A percentile compares a stretch with the other conserved stretches of the same genome.
phyloP scores from a whole-genome alignment of 2,113 vertebrate species.

The Pelvicachromis taeniatus region DNA sequence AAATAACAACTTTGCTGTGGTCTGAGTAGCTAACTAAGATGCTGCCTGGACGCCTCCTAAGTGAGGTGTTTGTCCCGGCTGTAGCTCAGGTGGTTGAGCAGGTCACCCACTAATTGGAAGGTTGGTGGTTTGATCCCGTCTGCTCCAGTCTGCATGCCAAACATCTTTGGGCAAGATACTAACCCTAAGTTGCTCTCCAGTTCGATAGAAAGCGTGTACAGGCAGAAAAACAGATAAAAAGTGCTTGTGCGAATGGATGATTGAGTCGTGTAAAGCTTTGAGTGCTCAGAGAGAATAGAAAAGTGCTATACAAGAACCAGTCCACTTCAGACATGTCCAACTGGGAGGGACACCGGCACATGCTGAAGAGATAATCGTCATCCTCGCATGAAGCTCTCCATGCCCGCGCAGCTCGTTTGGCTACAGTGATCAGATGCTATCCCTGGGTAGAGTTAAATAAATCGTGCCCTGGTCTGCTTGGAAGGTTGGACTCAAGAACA shows the following conservation, averaged over 20 bases:
- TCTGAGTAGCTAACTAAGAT: not conserved
- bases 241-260: not conserved
- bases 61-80: not conserved
- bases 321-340: fast-evolving
- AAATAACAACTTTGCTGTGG: no score
- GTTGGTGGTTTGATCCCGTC: no score
- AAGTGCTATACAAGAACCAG: not conserved
- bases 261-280: not conserved
- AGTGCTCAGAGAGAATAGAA: not conserved
- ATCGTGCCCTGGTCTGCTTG: not conserved
- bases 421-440: not conserved
- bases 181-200: no score
- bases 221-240: no score
- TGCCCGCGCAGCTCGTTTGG: not conserved
- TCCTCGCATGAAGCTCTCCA: no score
- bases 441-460: not conserved
- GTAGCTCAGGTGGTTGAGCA: no score
- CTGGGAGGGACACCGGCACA: not conserved
- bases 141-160: no score
- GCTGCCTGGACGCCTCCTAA: not conserved
- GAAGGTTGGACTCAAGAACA: not conserved
- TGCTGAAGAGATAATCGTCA: not conserved
- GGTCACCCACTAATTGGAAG: no score
- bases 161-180: no score
- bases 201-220: no score